phyloP scores from a whole-genome alignment of 2,113 vertebrate species.

The Albula goreensis region DNA sequence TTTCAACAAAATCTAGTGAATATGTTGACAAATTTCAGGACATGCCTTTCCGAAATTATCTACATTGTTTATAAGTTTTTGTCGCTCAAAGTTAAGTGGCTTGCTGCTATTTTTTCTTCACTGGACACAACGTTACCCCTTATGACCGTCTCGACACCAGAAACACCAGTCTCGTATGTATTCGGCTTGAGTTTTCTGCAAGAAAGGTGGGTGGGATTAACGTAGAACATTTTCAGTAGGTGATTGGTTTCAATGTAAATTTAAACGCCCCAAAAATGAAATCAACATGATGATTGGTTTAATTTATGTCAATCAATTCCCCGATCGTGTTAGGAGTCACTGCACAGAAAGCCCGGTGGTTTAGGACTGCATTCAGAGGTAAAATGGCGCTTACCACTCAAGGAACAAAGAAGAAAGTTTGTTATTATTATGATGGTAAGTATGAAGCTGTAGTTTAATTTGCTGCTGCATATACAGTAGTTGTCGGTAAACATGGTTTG shows the following conservation, averaged over 20 bases:
- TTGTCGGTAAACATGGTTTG: too few species aligned
- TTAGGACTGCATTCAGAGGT: constrained; percentile 51
- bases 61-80: too few species aligned
- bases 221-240: not conserved
- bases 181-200: not conserved
- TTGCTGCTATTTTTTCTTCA: not conserved
- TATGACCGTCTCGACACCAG: not conserved
- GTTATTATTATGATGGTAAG: constrained; percentile 93
- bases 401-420: constrained; percentile 95
- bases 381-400: constrained; percentile 89
- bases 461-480: fast-evolving
- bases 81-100: not conserved
- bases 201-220: not conserved
- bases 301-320: constrained; percentile 24
- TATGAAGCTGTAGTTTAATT: not conserved
- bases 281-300: constrained; percentile 34
- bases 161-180: not conserved
- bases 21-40: too few species aligned
- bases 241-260: constrained; percentile 11
- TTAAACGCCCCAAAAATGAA: constrained; percentile 33
- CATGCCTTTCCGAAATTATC: too few species aligned
- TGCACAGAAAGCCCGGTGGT: constrained; percentile 53
- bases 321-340: constrained; percentile 32
- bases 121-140: not conserved
- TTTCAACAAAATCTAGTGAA: too few species aligned